Conservation (phyloP, 1,140 invertebrate genomes). For the Drosophila subpulchrella region DNA sequence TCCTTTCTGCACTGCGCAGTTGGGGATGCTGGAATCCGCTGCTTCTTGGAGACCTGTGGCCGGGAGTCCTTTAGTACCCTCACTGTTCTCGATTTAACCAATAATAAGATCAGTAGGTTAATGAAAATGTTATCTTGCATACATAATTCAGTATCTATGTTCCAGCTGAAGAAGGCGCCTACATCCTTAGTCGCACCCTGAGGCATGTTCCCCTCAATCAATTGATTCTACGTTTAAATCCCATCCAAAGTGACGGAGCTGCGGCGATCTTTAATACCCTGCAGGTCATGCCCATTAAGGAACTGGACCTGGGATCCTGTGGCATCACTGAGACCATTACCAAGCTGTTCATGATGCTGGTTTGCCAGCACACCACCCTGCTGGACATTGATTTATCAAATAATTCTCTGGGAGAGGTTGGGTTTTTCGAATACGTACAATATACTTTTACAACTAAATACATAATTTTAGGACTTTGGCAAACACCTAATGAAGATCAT, state of each 20-base stretch:
- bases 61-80: slow-evolving; percentile 75
- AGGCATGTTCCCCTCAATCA: slow-evolving; percentile 54
- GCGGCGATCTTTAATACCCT: slow-evolving; percentile 76
- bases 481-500: slow-evolving; percentile 70
- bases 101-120: slow-evolving; percentile 82
- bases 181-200: slow-evolving; percentile 65
- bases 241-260: slow-evolving; percentile 79
- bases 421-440: background rate
- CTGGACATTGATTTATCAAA: slow-evolving; percentile 74
- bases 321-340: slow-evolving; percentile 65
- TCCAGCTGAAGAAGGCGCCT: slow-evolving; percentile 80
- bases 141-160: too few species aligned
- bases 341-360: slow-evolving; percentile 75
- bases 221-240: slow-evolving; percentile 75
- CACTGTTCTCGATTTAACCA: slow-evolving; percentile 74
- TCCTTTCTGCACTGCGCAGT: slow-evolving; percentile 79
- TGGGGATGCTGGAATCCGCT: slow-evolving; percentile 78
- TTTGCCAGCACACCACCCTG: slow-evolving; percentile 67
- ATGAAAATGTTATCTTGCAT: background rate
- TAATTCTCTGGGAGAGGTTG: slow-evolving; percentile 70
- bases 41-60: slow-evolving; percentile 73
- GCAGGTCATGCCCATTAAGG: slow-evolving; percentile 60
- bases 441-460: background rate
- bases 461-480: slow-evolving; percentile 65
- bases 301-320: slow-evolving; percentile 70